Evolutionary conservation across 2,888 invertebrate species (phyloP).

Genomic region (Chymomyza caudatula): DNA sequence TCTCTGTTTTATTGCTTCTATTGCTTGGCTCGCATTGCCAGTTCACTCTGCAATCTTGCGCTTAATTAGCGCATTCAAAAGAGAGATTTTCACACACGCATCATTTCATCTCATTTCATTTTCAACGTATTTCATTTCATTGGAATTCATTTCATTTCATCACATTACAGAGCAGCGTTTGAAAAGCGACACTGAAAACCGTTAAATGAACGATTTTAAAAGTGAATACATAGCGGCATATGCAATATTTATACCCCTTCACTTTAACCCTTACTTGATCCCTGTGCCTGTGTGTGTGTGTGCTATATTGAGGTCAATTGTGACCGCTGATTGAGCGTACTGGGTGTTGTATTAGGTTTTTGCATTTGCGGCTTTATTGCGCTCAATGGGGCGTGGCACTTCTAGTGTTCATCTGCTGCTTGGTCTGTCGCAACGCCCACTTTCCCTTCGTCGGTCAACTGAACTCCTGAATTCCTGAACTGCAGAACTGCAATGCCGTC

Average conservation of each 20-base stretch:
- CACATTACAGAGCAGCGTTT: background rate
- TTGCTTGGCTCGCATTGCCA: constrained; percentile 16
- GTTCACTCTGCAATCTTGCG: constrained; percentile 30
- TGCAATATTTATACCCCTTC: background rate
- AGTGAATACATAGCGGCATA: background rate
- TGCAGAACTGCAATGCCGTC: background rate
- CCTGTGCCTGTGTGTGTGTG: background rate
- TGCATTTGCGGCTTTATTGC: background rate
- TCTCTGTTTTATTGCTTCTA: background rate
- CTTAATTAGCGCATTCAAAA: constrained; percentile 49
- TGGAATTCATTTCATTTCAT: background rate
- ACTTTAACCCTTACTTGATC: background rate
- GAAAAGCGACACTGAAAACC: constrained; percentile 24
- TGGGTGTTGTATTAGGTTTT: constrained; percentile 13
- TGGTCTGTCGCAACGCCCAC: constrained; percentile 11
- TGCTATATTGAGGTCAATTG: constrained; percentile 37
- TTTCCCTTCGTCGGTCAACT: background rate
- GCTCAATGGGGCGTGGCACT: background rate
- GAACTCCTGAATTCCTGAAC: too few species aligned
- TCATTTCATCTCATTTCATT: constrained; percentile 35
- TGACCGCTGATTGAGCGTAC: constrained; percentile 27
- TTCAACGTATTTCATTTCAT: background rate
- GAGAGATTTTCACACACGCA: constrained; percentile 36
- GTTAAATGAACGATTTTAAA: constrained; percentile 24
- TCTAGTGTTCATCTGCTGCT: constrained; percentile 5